Percentiles rank a stretch among this genome's conserved stretches.
Conservation (phyloP, 2,797 vertebrate genomes). For the Lithobates pipiens region DNA sequence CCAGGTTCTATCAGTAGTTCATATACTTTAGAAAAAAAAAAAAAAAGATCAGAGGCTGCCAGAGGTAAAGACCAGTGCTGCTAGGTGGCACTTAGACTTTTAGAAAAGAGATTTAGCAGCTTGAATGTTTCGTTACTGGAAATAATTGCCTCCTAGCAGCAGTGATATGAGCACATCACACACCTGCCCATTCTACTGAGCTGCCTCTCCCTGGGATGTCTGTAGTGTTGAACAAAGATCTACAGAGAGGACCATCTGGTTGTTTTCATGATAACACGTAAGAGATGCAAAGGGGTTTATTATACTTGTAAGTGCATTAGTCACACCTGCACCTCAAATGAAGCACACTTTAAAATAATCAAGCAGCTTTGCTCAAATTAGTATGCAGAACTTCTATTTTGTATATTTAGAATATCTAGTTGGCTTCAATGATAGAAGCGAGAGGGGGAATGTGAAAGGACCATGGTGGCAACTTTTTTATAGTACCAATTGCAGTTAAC, state of each 20-base stretch:
- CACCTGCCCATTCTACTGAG: conserved; percentile 61
- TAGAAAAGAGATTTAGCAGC: conserved; percentile 61
- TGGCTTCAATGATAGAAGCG: conserved; percentile 40
- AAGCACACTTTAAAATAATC: conserved; percentile 63
- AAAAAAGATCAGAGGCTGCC: conserved; percentile 45
- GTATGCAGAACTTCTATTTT: conserved; percentile 56
- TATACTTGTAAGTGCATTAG: conserved; percentile 63
- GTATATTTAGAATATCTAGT: conserved; percentile 58
- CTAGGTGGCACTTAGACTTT: conserved; percentile 61
- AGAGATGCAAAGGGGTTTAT: conserved; percentile 63
- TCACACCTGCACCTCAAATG: conserved; percentile 62
- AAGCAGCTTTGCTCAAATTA: conserved; percentile 61
- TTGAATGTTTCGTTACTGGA: conserved; percentile 59
- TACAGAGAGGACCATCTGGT: conserved; percentile 61
- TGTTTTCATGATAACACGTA: conserved; percentile 63
- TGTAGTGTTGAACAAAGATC: conserved; percentile 61
- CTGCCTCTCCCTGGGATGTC: conserved; percentile 58
- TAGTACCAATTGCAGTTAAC: conserved; percentile 20
- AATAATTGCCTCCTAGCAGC: conserved; percentile 62
- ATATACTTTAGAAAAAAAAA: conserved; percentile 35
- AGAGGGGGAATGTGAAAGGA: conserved; percentile 36
- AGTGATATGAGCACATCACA: conserved; percentile 61
- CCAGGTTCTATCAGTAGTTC: conserved; percentile 21
- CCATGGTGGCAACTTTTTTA: conserved; percentile 37
- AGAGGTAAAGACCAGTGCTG: conserved; percentile 53